These are phyloP conservation scores for Peromyscus californicus DNA, from an alignment of 2,113 vertebrate genomes.

Conservation along the genomic window DNA sequence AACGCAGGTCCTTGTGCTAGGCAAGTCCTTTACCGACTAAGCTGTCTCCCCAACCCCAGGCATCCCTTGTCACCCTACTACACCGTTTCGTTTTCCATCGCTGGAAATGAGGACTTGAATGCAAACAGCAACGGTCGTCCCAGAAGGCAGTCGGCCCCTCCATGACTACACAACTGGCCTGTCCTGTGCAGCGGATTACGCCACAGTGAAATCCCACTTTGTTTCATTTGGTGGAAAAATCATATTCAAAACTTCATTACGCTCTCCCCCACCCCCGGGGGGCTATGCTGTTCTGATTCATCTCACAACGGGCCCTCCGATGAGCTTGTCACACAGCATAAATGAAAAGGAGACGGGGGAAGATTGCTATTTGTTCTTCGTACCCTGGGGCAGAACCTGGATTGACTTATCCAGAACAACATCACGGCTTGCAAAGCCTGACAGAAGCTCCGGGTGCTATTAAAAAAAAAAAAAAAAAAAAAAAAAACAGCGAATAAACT, in stretches of 20 bases:
- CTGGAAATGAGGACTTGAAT: background rate
- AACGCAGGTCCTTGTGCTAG: background rate
- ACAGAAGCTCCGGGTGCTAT: background rate
- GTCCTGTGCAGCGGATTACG: background rate
- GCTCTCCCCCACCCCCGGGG: background rate
- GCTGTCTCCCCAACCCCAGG: background rate
- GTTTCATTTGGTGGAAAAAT: slow-evolving; percentile 8
- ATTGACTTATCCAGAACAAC: background rate
- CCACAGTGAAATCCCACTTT: slow-evolving; percentile 14
- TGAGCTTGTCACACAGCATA: background rate
- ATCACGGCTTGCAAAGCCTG: background rate
- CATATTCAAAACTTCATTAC: slow-evolving; percentile 28
- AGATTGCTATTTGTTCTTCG: background rate
- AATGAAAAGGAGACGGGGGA: background rate
- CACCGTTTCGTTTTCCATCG: background rate
- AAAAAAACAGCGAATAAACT: background rate
- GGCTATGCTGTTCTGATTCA: background rate
- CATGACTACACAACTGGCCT: background rate
- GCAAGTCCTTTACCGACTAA: background rate
- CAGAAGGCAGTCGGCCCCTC: background rate
- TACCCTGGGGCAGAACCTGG: slow-evolving; percentile 20
- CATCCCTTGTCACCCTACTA: rapidly evolving
- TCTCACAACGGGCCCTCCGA: background rate
- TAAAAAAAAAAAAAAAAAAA: no score
- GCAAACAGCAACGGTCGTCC: background rate